These are phyloP conservation scores for Pteropus alecto DNA, from an alignment of 2,113 vertebrate species.

Conservation along the genomic window DNA sequence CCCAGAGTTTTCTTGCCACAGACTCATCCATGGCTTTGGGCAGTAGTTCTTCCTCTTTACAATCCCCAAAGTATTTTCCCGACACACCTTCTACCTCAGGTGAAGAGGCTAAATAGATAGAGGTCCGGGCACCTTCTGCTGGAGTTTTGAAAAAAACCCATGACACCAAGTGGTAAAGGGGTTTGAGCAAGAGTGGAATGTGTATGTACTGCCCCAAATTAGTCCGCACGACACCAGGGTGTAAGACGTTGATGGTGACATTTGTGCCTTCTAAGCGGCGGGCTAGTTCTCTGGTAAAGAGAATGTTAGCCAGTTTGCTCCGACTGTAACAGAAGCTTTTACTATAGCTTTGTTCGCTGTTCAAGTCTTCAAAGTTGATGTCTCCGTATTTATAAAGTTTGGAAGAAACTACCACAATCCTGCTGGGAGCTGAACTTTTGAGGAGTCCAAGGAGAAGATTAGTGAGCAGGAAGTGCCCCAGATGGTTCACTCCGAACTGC, in stretches of 20 bases:
- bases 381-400: constrained; percentile 96
- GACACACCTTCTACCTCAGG: constrained; percentile 91
- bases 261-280: constrained; percentile 87
- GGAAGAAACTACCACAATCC: constrained; percentile 94
- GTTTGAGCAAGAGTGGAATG: constrained; percentile 90
- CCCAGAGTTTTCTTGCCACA: constrained; percentile 92
- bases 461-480: constrained; percentile 96
- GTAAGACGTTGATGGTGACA: constrained; percentile 92
- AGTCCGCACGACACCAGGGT: constrained; percentile 94
- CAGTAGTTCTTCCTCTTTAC: constrained; percentile 91
- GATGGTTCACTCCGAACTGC: constrained; percentile 96
- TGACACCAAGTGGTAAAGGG: constrained; percentile 90
- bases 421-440: constrained; percentile 92
- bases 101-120: constrained; percentile 92
- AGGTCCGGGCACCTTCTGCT: constrained; percentile 93
- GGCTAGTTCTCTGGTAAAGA: constrained; percentile 92
- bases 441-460: constrained; percentile 93
- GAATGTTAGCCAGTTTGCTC: constrained; percentile 95
- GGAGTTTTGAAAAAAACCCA: constrained; percentile 94
- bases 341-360: constrained; percentile 91
- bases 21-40: constrained; percentile 90
- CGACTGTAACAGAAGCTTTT: constrained; percentile 94
- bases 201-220: constrained; percentile 91
- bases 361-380: constrained; percentile 96
- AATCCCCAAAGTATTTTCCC: constrained; percentile 94